Base-by-base conservation (phyloP, 2,888 invertebrate species). In the Sepioteuthis lessoniana region DNA sequence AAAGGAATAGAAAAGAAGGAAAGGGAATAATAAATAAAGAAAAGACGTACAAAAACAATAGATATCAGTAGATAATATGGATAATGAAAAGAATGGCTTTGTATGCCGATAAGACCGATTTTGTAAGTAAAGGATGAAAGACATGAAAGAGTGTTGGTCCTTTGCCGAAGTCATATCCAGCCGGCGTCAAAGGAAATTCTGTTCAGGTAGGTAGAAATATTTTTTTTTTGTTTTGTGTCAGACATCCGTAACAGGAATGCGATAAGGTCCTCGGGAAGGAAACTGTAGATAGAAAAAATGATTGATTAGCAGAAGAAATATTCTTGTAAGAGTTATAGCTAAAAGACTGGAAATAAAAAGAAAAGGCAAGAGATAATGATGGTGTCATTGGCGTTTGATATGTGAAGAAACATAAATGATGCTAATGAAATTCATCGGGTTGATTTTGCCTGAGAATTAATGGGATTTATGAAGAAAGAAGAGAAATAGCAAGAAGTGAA, bases 201-300 rank as follows among this genome's bases (percentile, higher is more conserved):
- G 76, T 35, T 76, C 76, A 76, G 35, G 76, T 76, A 76, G 76
- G 16, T 35, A 1, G 35, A 35, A n/a, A 35, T 76, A 35, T 76
- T 76, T 76, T 76, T n/a, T n/a, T n/a, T n/a, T n/a, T n/a, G n/a
- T n/a, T n/a, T n/a, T n/a, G 35, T 13, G 76, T 4, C 76, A 76
- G 76, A 76, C n/a, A 76, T n/a, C 76, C 76, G 35, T n/a, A 76
- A 76, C n/a, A 76, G n/a, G n/a, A 76, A 76, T 76, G 76, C 76
- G 76, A 76, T 76, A 76, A 76, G 35, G 16, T 76, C n/a, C 19
- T 16, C 16, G 76, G 76, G 76, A 35, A 76, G 10, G 76, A n/a
- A 76, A 76, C n/a, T 76, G 35, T 16, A 76, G 76, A 76, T n/a
- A 76, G n/a, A n/a, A n/a, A 42, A n/a, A 76, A 76, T 76, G 76